A percentile compares a stretch with the other conserved stretches of the same genome.
These are phyloP conservation scores for Dicyrtomina minuta DNA, from an alignment of 2,888 invertebrate species.

Conservation along the genomic window DNA sequence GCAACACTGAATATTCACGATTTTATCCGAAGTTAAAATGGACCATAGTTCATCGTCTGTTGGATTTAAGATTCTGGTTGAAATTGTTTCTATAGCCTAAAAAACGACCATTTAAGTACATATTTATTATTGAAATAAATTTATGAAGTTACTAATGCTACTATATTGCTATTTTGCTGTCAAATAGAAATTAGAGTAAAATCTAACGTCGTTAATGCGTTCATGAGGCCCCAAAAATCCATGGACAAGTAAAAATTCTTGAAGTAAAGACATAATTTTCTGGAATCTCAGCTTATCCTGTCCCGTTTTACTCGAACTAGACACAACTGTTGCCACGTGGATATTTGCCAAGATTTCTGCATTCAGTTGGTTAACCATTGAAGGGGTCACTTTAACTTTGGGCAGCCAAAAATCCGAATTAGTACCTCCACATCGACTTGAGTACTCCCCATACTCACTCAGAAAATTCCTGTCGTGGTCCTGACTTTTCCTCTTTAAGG, in stretches of 20 bases:
- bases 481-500: slow-evolving; percentile 22
- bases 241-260: too few species aligned
- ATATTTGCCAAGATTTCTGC: slow-evolving; percentile 19
- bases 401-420: slow-evolving; percentile 20
- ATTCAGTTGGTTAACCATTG: slow-evolving; percentile 19
- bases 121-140: not conserved
- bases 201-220: slow-evolving; percentile 6
- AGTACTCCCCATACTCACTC: not conserved
- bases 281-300: too few species aligned
- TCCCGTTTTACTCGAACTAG: too few species aligned
- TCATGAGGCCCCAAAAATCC: not conserved
- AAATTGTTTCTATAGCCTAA: slow-evolving; percentile 20
- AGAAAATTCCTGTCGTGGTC: slow-evolving; percentile 19
- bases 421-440: not conserved
- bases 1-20: slow-evolving; percentile 9
- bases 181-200: too few species aligned
- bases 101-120: too few species aligned
- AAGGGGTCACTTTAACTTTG: slow-evolving; percentile 21
- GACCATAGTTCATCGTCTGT: slow-evolving; percentile 18
- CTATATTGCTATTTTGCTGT: too few species aligned
- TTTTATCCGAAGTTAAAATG: slow-evolving; percentile 1
- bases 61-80: slow-evolving; percentile 8
- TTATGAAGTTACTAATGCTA: not conserved
- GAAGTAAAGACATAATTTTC: too few species aligned
- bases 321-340: not conserved